phyloP scores from a whole-genome alignment of 2,113 vertebrate genomes.

The Oenanthe oenanthe region DNA sequence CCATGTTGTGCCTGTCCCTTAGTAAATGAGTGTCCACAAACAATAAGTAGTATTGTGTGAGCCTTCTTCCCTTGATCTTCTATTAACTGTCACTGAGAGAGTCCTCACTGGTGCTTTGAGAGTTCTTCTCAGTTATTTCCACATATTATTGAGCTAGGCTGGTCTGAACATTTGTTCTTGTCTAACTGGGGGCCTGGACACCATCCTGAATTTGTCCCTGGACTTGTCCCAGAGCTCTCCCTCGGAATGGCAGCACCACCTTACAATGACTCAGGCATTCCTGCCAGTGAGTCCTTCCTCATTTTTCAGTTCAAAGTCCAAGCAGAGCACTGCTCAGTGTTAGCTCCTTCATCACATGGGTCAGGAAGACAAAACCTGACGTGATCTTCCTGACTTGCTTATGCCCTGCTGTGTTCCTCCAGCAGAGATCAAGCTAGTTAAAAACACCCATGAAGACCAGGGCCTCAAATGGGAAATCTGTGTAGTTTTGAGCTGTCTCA shows the following conservation, averaged over 20 bases:
- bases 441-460: not conserved
- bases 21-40: not conserved
- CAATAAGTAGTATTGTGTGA: not conserved
- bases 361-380: not conserved
- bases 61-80: not conserved
- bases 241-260: not conserved
- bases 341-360: not conserved
- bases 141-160: not conserved
- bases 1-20: not conserved
- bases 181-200: not conserved
- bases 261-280: not conserved
- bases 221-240: not conserved
- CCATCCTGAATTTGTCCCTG: not conserved
- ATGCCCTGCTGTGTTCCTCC: not conserved
- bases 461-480: not conserved
- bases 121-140: not conserved
- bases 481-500: not conserved
- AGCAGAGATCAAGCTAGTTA: not conserved
- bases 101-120: not conserved
- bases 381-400: not conserved
- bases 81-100: not conserved
- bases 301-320: not conserved
- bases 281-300: not conserved
- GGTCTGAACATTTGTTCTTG: not conserved
- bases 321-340: not conserved